phyloP scores from a whole-genome alignment of 1,140 invertebrate genomes.

The Zaprionus kolodkinae region DNA sequence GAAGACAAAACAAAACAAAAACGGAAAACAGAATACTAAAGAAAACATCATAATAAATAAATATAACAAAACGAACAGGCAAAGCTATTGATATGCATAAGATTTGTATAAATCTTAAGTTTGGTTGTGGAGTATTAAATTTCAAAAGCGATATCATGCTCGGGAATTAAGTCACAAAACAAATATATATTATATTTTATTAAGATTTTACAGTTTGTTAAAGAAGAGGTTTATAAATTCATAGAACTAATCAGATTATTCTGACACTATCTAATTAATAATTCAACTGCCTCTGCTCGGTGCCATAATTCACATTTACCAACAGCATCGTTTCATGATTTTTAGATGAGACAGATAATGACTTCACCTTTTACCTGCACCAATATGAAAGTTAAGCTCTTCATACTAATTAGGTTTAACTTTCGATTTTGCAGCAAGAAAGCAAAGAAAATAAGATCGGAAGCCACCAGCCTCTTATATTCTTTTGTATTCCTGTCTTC shows the following conservation, averaged over 20 bases:
- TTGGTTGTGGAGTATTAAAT: background rate
- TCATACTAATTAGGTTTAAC: constrained; percentile 27
- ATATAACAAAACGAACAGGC: constrained; percentile 31
- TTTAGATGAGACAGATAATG: background rate
- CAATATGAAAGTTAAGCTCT: background rate
- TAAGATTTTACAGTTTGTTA: background rate
- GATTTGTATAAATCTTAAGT: constrained; percentile 15
- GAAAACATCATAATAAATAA: constrained; percentile 52
- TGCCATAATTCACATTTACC: background rate
- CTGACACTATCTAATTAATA: constrained; percentile 3
- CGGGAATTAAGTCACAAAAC: background rate
- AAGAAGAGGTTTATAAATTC: constrained; percentile 12
- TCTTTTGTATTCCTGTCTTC: constrained; percentile 1
- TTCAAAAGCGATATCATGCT: background rate
- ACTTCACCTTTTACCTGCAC: background rate
- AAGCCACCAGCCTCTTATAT: background rate
- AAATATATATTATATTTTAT: background rate
- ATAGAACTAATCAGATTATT: constrained; percentile 20
- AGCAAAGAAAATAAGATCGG: background rate
- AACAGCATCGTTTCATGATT: background rate
- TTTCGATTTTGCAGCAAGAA: background rate
- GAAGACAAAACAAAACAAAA: constrained; percentile 16
- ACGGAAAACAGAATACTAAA: constrained; percentile 8
- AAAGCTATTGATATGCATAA: constrained; percentile 62
- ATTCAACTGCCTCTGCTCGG: background rate